These are phyloP conservation scores for Pararge aegeria DNA, from an alignment of 1,140 invertebrate species.

Conservation along the genomic window DNA sequence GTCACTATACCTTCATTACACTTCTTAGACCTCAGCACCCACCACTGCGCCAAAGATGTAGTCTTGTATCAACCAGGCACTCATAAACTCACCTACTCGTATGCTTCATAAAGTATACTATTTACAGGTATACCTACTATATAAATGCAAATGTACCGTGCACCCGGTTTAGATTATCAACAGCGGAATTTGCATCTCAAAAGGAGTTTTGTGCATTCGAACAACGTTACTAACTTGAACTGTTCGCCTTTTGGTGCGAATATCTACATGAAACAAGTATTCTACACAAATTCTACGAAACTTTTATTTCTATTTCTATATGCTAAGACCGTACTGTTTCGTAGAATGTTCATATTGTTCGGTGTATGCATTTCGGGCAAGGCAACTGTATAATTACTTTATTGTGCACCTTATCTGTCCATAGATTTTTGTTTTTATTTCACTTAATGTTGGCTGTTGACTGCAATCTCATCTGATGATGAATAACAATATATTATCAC, in stretches of 20 bases:
- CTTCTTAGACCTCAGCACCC: no score
- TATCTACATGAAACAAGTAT: conserved; percentile 6
- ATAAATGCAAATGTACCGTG: conserved; percentile 21
- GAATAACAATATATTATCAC: no score
- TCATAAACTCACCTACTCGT: no score
- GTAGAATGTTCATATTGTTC: not conserved
- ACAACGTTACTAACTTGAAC: conserved; percentile 9
- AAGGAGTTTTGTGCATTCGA: conserved; percentile 14
- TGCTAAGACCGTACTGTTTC: not conserved
- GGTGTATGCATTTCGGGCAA: not conserved
- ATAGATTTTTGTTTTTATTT: no score
- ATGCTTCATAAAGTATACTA: not conserved
- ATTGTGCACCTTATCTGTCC: no score
- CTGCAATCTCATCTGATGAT: no score
- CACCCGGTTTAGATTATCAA: conserved; percentile 24
- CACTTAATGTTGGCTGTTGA: no score
- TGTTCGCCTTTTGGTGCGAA: conserved; percentile 10
- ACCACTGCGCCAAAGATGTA: no score
- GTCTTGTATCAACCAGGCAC: no score
- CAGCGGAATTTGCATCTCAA: conserved; percentile 23
- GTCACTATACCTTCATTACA: no score
- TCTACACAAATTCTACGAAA: no score
- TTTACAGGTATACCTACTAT: conserved; percentile 2
- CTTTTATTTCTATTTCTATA: not conserved
- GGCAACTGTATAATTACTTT: not conserved